Percentiles rank a stretch among this genome's conserved stretches.
Conservation (phyloP, 2,113 vertebrate species). For the Reinhardtius hippoglossoides region DNA sequence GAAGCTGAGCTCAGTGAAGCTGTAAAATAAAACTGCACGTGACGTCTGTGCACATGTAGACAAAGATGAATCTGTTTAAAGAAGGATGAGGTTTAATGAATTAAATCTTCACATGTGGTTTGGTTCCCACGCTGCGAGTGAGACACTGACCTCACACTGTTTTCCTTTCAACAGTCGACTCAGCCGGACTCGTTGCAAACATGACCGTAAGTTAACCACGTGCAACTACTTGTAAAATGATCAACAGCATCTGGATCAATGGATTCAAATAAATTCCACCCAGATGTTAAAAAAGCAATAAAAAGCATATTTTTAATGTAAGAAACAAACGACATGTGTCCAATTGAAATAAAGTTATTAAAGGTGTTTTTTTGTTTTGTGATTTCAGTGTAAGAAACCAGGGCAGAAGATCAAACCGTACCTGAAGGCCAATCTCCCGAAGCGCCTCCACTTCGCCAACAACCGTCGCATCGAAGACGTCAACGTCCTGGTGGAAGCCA, state of each 20-base stretch:
- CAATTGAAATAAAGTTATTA: not conserved
- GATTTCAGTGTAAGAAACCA: slow-evolving; percentile 76
- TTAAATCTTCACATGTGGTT: no score
- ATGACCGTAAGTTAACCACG: slow-evolving; percentile 75
- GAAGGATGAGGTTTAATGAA: no score
- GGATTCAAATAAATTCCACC: no score
- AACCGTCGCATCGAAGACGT: slow-evolving; percentile 84
- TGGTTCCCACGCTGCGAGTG: no score
- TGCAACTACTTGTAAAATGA: no score
- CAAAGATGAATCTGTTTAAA: no score
- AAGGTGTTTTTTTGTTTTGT: not conserved
- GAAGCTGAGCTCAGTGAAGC: no score
- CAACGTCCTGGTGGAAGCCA: slow-evolving; percentile 72
- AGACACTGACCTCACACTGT: not conserved
- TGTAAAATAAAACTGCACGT: no score
- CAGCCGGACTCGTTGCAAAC: slow-evolving; percentile 77
- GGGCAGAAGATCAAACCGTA: slow-evolving; percentile 80
- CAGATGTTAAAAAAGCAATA: no score
- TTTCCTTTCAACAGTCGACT: slow-evolving; percentile 69
- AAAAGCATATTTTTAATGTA: no score
- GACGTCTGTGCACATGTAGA: no score
- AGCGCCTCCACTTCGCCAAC: slow-evolving; percentile 83
- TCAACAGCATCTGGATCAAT: no score
- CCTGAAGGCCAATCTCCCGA: slow-evolving; percentile 82
- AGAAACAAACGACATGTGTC: not conserved